Evolutionary conservation across 2,888 invertebrate genomes (phyloP), one percentile per base, ranked within the genome.

Genomic region (Rutpela maculata): DNA sequence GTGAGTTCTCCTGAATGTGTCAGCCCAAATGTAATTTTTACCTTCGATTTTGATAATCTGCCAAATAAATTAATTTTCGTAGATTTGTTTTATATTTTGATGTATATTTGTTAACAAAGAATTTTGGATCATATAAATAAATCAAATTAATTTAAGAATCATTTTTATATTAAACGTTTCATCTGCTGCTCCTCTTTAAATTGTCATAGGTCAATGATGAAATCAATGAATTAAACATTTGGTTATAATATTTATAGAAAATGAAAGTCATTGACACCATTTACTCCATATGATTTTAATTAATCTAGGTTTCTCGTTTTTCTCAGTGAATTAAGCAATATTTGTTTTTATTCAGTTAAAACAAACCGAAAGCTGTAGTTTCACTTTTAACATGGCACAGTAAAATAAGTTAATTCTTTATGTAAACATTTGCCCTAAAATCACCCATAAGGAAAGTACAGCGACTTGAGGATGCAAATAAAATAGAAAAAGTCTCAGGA

Each of bases 41-140:
- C n/a, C n/a, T 2, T 50, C n/a, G 4, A 38, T 65, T 50, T 65
- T 65, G 43, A 65, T 12, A 43, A 65, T 6, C 9, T 19, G 65
- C 65, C 65, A 65, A 19, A 65, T 43, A 18, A 5, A 17, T 63
- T 26, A 9, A 35, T 35, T 35, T 63, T 43, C 43, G 50, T 6
- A 12, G 65, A 9, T 15, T 7, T 43, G 11, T n/a, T 60, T 22
- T 59, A 12, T 10, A 19, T 15, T 59, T 43, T 43, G 43, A 43
- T 12, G 43, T 43, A 11, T 43, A 26, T 43, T 1, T 43, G 0
- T n/a, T 43, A 43, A 43, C 15, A 5, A n/a, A 50, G 5, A 15
- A 50, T n/a, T 50, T n/a, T 4, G n/a, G 50, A n/a, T n/a, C 50
- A 50, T 43, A 12, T 43, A 15, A 11, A 15, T 43, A 35, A 35